phyloP scores from a whole-genome alignment of 1,140 invertebrate species.

The Drosophila ficusphila region DNA sequence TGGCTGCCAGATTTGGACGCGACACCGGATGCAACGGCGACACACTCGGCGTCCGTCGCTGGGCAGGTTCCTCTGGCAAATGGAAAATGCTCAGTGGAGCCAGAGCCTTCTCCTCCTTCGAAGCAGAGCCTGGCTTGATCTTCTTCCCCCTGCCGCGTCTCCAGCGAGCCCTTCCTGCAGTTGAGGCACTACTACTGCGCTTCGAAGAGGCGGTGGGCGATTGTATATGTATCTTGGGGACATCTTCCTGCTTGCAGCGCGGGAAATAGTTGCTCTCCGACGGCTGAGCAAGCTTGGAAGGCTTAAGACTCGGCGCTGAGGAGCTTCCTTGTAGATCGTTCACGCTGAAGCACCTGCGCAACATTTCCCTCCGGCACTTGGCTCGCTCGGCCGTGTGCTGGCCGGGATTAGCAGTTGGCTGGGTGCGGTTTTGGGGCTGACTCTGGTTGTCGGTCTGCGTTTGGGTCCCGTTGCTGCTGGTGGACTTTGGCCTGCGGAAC shows the following conservation, averaged over 20 bases:
- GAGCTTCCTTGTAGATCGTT: slow-evolving; percentile 53
- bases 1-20: slow-evolving; percentile 80
- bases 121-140: slow-evolving; percentile 7
- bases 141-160: slow-evolving; percentile 23
- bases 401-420: slow-evolving; percentile 11
- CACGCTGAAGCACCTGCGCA: slow-evolving; percentile 65
- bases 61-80: slow-evolving; percentile 20
- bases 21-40: slow-evolving; percentile 78
- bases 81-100: slow-evolving; percentile 41
- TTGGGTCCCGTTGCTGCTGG: slow-evolving; percentile 47
- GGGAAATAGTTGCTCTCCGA: slow-evolving; percentile 48
- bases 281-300: slow-evolving; percentile 5
- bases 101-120: slow-evolving; percentile 10
- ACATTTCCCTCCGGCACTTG: slow-evolving; percentile 58
- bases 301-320: not conserved
- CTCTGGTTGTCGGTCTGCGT: slow-evolving; percentile 14
- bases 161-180: slow-evolving; percentile 17
- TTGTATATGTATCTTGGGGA: slow-evolving; percentile 60
- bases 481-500: slow-evolving; percentile 65
- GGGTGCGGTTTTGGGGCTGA: slow-evolving; percentile 10
- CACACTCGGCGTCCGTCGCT: slow-evolving; percentile 37
- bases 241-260: slow-evolving; percentile 17
- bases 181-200: slow-evolving; percentile 54
- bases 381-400: slow-evolving; percentile 60
- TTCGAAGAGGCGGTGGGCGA: slow-evolving; percentile 60